phyloP scores from a whole-genome alignment of 2,888 invertebrate species.

The Parascotia fuliginaria region DNA sequence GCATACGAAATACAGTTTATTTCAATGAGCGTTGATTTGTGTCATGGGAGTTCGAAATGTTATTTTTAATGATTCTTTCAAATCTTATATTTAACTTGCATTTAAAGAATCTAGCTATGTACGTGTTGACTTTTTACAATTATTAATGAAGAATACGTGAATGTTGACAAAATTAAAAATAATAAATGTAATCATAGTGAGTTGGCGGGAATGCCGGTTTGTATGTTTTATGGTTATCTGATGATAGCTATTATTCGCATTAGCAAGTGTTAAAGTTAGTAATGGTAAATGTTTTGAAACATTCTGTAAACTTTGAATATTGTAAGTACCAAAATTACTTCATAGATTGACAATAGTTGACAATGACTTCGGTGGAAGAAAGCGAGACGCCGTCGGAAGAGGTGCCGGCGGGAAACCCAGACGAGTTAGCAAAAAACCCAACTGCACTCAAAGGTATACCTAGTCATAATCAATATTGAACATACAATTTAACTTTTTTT shows the following conservation, averaged over 20 bases:
- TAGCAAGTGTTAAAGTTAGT: too few relatives aligned
- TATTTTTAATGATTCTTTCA: background rate
- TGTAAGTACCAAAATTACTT: slow-evolving; percentile 1
- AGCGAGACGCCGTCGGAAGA: slow-evolving; percentile 68
- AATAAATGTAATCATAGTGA: slow-evolving; percentile 20
- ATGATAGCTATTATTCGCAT: too few relatives aligned
- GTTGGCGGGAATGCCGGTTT: slow-evolving; percentile 63
- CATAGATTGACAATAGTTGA: slow-evolving; percentile 26
- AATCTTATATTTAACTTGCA: background rate
- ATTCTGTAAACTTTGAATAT: background rate
- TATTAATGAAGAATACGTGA: too few relatives aligned
- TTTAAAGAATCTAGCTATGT: background rate
- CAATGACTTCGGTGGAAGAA: slow-evolving; percentile 76
- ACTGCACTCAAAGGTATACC: slow-evolving; percentile 86
- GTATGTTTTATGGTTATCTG: slow-evolving; percentile 41
- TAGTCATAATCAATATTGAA: too few relatives aligned
- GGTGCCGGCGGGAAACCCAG: slow-evolving; percentile 81
- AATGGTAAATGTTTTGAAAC: too few relatives aligned
- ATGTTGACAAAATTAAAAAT: too few relatives aligned
- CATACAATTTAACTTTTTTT: too few relatives aligned
- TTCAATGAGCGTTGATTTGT: slow-evolving; percentile 52
- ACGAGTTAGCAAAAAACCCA: slow-evolving; percentile 87
- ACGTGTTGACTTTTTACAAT: background rate
- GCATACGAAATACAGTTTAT: slow-evolving; percentile 37
- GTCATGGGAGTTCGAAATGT: slow-evolving; percentile 25